Conservation (phyloP, 2,888 invertebrate species). For the Bellardia bayeri region DNA sequence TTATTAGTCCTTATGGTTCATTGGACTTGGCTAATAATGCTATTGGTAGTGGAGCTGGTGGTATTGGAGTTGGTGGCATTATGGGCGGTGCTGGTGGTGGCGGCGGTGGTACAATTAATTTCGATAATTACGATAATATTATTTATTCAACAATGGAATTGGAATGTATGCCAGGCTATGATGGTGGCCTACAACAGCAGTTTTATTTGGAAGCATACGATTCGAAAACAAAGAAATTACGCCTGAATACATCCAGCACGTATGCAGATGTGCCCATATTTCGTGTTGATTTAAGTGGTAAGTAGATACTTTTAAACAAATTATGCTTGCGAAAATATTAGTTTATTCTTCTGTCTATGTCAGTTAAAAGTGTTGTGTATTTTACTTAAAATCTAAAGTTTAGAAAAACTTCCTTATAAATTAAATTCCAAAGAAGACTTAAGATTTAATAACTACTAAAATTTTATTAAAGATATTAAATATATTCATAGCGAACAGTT, state of each 20-base stretch:
- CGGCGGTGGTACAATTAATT: conserved; percentile 81
- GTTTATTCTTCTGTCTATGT: not conserved
- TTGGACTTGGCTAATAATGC: conserved; percentile 55
- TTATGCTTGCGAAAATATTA: not conserved
- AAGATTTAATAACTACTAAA: too few relatives aligned
- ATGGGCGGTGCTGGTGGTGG: conserved; percentile 64
- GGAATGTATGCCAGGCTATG: conserved; percentile 94
- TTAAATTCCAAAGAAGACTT: too few relatives aligned
- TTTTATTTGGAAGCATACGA: conserved; percentile 94
- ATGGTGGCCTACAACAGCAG: conserved; percentile 94
- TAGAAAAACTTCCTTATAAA: too few relatives aligned
- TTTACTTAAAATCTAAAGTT: too few relatives aligned
- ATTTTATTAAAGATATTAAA: too few relatives aligned
- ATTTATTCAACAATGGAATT: conserved; percentile 88
- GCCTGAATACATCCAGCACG: conserved; percentile 89
- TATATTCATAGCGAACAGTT: too few relatives aligned
- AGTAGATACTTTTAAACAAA: conserved; percentile 63
- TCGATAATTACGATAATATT: conserved; percentile 84
- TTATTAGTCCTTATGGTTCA: conserved; percentile 77
- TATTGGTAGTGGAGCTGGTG: conserved; percentile 71
- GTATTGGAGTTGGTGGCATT: conserved; percentile 51
- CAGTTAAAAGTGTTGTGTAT: not conserved
- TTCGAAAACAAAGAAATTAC: conserved; percentile 88
- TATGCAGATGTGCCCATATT: conserved; percentile 87
- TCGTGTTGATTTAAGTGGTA: conserved; percentile 85